Evolutionary conservation across 2,113 vertebrate genomes (phyloP).

Genomic region (Malaclemys terrapin): DNA sequence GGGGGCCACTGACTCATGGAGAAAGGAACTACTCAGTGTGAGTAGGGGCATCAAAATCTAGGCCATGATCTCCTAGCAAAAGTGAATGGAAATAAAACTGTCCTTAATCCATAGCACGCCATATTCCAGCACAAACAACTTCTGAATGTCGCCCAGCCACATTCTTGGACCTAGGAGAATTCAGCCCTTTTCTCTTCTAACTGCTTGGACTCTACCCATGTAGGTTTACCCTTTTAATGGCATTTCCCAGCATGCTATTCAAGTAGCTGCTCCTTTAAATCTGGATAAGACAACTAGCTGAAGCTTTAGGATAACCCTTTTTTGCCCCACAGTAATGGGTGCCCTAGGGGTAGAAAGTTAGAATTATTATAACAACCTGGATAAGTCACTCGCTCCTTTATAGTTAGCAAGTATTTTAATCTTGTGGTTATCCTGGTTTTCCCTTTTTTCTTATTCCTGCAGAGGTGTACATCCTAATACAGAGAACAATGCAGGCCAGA

Average conservation of each 20-base stretch:
- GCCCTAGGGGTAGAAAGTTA: constrained; percentile 13
- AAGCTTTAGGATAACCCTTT: constrained; percentile 56
- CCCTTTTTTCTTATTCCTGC: neutral
- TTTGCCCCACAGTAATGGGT: constrained; percentile 41
- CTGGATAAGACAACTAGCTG: constrained; percentile 57
- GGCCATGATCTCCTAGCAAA: neutral
- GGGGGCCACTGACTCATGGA: accelerated
- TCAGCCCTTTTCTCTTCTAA: constrained; percentile 20
- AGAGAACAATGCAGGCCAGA: accelerated
- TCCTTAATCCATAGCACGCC: neutral
- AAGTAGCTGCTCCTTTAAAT: constrained; percentile 35
- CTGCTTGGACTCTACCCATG: constrained; percentile 50
- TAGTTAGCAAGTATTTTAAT: neutral
- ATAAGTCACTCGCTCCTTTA: neutral
- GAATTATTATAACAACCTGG: constrained; percentile 36
- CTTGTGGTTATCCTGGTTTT: neutral
- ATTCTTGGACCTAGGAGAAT: neutral
- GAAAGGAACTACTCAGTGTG: accelerated
- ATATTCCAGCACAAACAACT: neutral
- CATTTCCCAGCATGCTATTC: constrained; percentile 17
- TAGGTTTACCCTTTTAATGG: constrained; percentile 10
- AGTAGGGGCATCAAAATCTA: neutral
- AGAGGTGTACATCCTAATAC: neutral
- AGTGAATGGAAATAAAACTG: neutral
- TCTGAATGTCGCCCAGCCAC: neutral